Base-by-base conservation (phyloP, 1,140 invertebrate genomes). In the Cardiocondyla obscurior region DNA sequence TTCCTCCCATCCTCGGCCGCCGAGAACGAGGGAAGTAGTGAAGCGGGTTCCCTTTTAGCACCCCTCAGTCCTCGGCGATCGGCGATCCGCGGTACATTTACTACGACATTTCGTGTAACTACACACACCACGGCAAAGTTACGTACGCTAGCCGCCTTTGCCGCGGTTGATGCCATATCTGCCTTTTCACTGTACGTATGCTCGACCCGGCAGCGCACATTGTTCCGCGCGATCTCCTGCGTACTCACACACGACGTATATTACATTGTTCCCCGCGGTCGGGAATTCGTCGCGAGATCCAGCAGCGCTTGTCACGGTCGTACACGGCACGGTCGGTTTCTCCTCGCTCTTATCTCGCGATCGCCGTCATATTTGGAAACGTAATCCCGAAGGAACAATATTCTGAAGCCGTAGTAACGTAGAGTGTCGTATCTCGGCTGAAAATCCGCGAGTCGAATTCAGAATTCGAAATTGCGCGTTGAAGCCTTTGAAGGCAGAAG, bases 211-310 rank as follows among this genome's bases (percentile, higher is more conserved):
- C 53, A 22, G 64, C 49, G 62, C 58, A 69, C 82, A 87, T 87
- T 88, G 86, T 88, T 85, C 86, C 85, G 85, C 82, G 85, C 85
- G 86, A 88, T 88, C 86, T 87, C 85, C 70, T 85, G 70, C 85
- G 86, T 85, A 88, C 86, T 65, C 73, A 74, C 74, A 83, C 86
- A 88, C 72, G 72, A 77, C 51, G 72, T 85, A 83, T 88, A 85
- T 88, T 83, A 88, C 87, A 88, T 88, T 88, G 87, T 88, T 85
- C 65, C n/a, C n/a, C 83, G 51, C 57, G 58, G 55, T 7, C 42
- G 83, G 81, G 67, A 86, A 87, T 74, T 67, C 73, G 85, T 65
- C 67, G 49, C 58, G 65, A 58, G 36, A 62, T 33, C 72, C 72
- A 46, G 10, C 73, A 60, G 58, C 46, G 67, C 53, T 85, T 83